phyloP scores from a whole-genome alignment of 1,140 invertebrate species.

The Yoshiicerus persimilis region DNA sequence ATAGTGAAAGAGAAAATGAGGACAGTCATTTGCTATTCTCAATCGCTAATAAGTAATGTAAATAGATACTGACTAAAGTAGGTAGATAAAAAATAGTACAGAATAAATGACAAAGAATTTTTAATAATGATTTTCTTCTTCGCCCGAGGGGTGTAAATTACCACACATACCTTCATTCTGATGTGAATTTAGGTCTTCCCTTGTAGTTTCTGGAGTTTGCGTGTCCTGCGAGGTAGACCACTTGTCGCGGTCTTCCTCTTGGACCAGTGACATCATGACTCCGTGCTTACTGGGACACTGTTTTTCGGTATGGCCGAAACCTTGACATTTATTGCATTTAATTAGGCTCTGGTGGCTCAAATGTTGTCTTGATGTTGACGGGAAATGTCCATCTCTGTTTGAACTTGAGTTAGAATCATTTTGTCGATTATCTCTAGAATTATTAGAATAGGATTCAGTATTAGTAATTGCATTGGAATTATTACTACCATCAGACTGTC shows the following conservation, averaged over 20 bases:
- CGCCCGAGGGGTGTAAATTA: not conserved
- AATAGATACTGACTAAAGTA: no score
- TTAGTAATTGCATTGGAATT: not conserved
- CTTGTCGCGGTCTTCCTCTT: not conserved
- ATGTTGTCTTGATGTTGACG: not conserved
- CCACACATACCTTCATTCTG: not conserved
- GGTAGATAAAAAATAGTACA: not conserved
- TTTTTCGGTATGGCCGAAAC: not conserved
- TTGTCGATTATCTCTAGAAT: not conserved
- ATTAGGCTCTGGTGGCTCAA: not conserved
- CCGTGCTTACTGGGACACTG: not conserved
- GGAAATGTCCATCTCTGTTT: not conserved
- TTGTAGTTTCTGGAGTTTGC: not conserved
- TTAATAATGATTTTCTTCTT: not conserved
- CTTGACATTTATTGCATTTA: not conserved
- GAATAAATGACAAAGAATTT: not conserved
- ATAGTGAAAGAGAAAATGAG: not conserved
- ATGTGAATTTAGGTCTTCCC: not conserved
- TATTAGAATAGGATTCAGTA: not conserved
- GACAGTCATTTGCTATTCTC: not conserved
- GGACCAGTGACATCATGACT: not conserved
- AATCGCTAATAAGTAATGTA: not conserved
- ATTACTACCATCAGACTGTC: no score
- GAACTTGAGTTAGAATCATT: not conserved
- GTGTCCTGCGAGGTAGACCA: not conserved